Conservation (phyloP, 2,888 invertebrate species). For the Hybos culiciformis region DNA sequence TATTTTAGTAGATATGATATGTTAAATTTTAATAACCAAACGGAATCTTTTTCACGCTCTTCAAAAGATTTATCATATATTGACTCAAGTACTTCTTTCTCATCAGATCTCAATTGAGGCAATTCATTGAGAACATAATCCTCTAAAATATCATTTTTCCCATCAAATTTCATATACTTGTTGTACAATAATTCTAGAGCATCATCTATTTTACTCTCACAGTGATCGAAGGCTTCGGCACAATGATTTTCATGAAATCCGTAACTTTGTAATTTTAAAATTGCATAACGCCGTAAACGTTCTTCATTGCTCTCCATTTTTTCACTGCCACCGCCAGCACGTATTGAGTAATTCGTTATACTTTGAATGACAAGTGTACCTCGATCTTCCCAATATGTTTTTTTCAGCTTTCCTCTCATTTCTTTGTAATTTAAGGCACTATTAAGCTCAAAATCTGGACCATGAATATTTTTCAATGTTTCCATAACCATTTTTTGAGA, state of each 20-base stretch:
- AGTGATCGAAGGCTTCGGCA: slow-evolving; percentile 54
- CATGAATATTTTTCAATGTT: slow-evolving; percentile 59
- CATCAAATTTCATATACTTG: slow-evolving; percentile 44
- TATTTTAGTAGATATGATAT: slow-evolving; percentile 51
- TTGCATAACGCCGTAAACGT: slow-evolving; percentile 53
- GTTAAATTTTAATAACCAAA: slow-evolving; percentile 57
- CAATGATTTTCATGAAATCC: slow-evolving; percentile 65
- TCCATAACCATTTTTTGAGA: slow-evolving; percentile 61
- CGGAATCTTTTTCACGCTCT: slow-evolving; percentile 50
- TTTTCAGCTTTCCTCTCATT: slow-evolving; percentile 50
- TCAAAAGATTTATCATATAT: slow-evolving; percentile 59
- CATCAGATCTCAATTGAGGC: slow-evolving; percentile 52
- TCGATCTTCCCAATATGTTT: slow-evolving; percentile 63
- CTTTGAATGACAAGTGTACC: slow-evolving; percentile 58
- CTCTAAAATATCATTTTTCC: slow-evolving; percentile 2
- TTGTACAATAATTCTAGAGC: slow-evolving; percentile 55
- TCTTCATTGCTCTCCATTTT: no score
- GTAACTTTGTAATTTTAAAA: slow-evolving; percentile 58
- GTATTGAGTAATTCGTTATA: slow-evolving; percentile 45
- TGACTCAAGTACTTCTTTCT: slow-evolving; percentile 59
- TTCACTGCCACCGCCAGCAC: slow-evolving; percentile 33
- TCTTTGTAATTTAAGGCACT: slow-evolving; percentile 49
- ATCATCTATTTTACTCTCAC: slow-evolving; percentile 53
- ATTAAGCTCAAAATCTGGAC: slow-evolving; percentile 48
- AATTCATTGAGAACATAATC: slow-evolving; percentile 36